Evolutionary conservation across 2,888 invertebrate genomes (phyloP), one percentile per base, ranked within the genome.

Genomic region (Hydroisotoma schaefferi): DNA sequence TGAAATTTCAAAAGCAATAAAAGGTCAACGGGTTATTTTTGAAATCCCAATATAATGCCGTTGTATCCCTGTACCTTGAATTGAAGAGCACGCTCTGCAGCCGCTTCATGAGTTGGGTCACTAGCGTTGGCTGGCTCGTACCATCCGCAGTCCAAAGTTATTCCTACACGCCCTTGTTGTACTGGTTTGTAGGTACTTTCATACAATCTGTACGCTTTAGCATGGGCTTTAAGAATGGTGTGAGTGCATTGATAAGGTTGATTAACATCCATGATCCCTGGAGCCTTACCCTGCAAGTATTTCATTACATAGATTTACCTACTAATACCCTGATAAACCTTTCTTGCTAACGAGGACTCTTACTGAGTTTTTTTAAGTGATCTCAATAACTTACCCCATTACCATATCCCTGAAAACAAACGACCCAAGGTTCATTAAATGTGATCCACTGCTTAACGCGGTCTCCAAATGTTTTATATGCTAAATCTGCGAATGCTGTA

Each of bases 171-270:
- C 28, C 66, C 66, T 27, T 37, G 15, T 59, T 71, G 66, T n/a
- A 56, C 46, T 28, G 59, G 26, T 53, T 67, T 63, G 65, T 69
- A 74, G n/a, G 72, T 67, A 8, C 60, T 57, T 27, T 74, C 63
- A 56, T 74, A 75, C 26, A 74, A 25, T n/a, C 74, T 72, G 63
- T 76, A 78, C 2, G 76, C 75, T 43, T 69, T 73, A 0, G 75
- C 77, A 29, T 65, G 65, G 18, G 59, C 43, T n/a, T 55, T 65
- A 27, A 65, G 43, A 59, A 65, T 52, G 15, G 56, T 65, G 67
- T 78, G 78, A 1, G 78, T 75, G 29, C 74, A 65, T 28, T 58
- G 44, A 28, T 65, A 65, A 4, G 61, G 56, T 1, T 12, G n/a
- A 23, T 55, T 57, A 6, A 57, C n/a, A 18, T 53, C 27, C 15